These are phyloP conservation scores for Margaritifera margaritifera DNA, from an alignment of 2,888 invertebrate genomes.

Conservation along the genomic window DNA sequence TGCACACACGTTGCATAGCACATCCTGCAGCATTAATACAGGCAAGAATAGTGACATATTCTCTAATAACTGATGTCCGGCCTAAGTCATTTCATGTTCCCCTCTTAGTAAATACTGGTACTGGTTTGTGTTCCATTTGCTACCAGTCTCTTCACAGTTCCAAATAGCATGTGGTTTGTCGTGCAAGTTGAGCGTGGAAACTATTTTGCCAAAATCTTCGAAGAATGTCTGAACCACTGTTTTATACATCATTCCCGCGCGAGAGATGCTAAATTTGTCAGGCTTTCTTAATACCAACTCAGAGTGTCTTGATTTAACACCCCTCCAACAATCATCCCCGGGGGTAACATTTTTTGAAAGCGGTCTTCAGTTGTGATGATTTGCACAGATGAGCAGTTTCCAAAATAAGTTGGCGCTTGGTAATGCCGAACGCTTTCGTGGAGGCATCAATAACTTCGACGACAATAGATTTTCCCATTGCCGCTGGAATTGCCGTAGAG, in stretches of 20 bases:
- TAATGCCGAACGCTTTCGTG: not conserved
- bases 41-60: not conserved
- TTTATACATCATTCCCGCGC: no score
- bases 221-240: no score
- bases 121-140: not conserved
- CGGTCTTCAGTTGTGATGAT: no score
- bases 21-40: conserved; percentile 1
- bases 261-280: not conserved
- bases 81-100: not conserved
- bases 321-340: conserved; percentile 3
- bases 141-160: not conserved
- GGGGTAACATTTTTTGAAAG: no score
- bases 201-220: no score
- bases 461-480: not conserved
- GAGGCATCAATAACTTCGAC: not conserved
- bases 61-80: not conserved
- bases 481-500: not conserved
- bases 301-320: not conserved
- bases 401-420: no score
- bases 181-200: no score
- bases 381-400: no score
- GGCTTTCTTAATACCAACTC: not conserved
- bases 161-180: not conserved
- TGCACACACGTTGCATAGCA: not conserved
- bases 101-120: not conserved